A percentile compares a stretch with the other conserved stretches of the same genome.
phyloP scores from a whole-genome alignment of 2,797 vertebrate genomes.

The Rhynchonycteris naso region DNA sequence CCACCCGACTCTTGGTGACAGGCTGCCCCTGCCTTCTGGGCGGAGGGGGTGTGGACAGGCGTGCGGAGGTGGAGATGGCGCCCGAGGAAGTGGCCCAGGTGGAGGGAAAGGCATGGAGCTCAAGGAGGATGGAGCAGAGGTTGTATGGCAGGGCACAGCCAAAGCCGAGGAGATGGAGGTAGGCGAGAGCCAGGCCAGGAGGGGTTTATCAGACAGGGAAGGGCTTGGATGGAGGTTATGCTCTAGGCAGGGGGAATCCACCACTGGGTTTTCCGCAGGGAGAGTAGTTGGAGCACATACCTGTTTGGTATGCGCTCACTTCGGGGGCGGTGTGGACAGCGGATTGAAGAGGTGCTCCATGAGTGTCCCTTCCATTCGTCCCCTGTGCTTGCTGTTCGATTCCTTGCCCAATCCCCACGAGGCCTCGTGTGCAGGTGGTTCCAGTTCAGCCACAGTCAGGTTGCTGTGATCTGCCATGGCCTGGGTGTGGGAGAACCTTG shows the following conservation, averaged over 20 bases:
- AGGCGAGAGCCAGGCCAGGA: neutral
- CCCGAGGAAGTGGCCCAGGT: neutral
- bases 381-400: neutral
- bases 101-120: rapidly evolving
- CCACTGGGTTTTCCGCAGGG: neutral
- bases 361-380: too few species aligned
- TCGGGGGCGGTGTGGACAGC: neutral
- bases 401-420: neutral
- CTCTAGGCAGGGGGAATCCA: neutral
- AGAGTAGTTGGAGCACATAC: neutral
- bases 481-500: neutral
- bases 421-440: rapidly evolving
- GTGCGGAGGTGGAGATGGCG: neutral
- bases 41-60: neutral
- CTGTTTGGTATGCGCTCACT: rapidly evolving
- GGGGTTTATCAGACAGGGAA: neutral
- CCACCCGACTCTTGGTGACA: rapidly evolving
- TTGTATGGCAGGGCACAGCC: neutral
- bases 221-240: neutral
- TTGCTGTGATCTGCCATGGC: neutral
- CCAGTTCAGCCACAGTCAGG: rapidly evolving
- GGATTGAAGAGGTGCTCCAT: neutral
- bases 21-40: neutral
- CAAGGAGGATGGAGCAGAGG: neutral
- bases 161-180: rapidly evolving